Percentiles rank a stretch among this genome's conserved stretches.
Conservation (phyloP, 2,113 vertebrate species). For the Takifugu flavidus region DNA sequence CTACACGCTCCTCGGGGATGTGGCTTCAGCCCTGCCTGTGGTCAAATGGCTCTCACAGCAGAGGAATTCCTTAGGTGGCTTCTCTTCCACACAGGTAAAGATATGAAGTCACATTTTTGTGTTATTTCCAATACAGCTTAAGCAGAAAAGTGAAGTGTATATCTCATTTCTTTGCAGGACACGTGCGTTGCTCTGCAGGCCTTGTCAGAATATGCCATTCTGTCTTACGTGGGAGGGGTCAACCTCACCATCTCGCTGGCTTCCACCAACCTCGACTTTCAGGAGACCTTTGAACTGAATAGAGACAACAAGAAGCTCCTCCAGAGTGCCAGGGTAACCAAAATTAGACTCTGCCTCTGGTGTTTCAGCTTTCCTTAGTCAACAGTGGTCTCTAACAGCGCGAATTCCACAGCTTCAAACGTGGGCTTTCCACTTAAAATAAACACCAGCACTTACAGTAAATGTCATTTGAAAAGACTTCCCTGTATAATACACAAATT, state of each 20-base stretch:
- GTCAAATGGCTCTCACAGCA: conserved; percentile 95
- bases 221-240: conserved; percentile 86
- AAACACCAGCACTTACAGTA: conserved; percentile 1
- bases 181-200: conserved; percentile 92
- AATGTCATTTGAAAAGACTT: conserved; percentile 10
- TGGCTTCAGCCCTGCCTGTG: conserved; percentile 86
- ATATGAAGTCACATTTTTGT: neutral
- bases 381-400: neutral
- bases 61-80: conserved; percentile 87
- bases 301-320: conserved; percentile 87
- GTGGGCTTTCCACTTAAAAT: conserved; percentile 4
- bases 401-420: conserved; percentile 4
- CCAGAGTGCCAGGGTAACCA: conserved; percentile 82
- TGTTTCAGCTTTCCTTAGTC: neutral
- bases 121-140: too few relatives aligned
- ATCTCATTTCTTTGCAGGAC: conserved; percentile 70
- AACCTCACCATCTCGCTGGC: conserved; percentile 93
- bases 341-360: neutral
- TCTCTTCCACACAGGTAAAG: conserved; percentile 89
- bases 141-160: too few relatives aligned
- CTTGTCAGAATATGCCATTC: conserved; percentile 89
- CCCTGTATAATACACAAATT: conserved; percentile 25
- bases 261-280: conserved; percentile 92
- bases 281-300: conserved; percentile 90
- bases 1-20: conserved; percentile 83